Evolutionary conservation across 2,888 invertebrate species (phyloP), one percentile per base, ranked within the genome.

Genomic region (Tenthredo notha): DNA sequence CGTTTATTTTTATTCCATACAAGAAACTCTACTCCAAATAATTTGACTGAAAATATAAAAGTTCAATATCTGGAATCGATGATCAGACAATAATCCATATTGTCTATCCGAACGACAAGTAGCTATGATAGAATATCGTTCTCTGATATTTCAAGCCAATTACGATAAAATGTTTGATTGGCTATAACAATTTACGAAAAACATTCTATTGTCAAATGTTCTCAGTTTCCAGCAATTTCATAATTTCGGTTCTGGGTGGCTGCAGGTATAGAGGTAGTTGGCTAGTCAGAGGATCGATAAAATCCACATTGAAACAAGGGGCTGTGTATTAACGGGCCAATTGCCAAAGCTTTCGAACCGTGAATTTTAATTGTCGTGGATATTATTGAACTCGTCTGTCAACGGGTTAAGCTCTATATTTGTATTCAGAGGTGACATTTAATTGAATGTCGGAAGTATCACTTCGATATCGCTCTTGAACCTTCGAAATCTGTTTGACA

Each of bases 341-440:
- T 80, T 80, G 80, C 61, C 58, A 61, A 29, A 61, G 80, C 80
- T 61, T 80, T 78, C 61, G 61, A 80, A 58, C 80, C 58, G 80
- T 80, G 21, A 80, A 80, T 80, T 80, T 80, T 80, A 80, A 80
- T 80, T 80, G 80, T 25, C 78, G 77, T 21, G 78, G 40, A 37
- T 61, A 80, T 80, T 80, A 61, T 80, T 40, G 29, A 50, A 61
- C 80, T 80, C 80, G 61, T 61, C 61, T 61, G 80, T 61, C 80
- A 80, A 58, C 80, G 61, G 40, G 21, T 40, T 9, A 61, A 80
- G 37, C 80, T 61, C 78, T 61, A 58, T 40, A 77, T 80, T 80
- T 80, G 80, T 61, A 61, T 61, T 2, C 10, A 37, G 80, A 61
- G 37, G n/a, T 18, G 78, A 21, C 25, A 10, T 58, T 61, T 61